Evolutionary conservation across 2,888 invertebrate genomes (phyloP), one percentile per base, ranked within the genome.

Genomic region (Phyllotreta striolata): DNA sequence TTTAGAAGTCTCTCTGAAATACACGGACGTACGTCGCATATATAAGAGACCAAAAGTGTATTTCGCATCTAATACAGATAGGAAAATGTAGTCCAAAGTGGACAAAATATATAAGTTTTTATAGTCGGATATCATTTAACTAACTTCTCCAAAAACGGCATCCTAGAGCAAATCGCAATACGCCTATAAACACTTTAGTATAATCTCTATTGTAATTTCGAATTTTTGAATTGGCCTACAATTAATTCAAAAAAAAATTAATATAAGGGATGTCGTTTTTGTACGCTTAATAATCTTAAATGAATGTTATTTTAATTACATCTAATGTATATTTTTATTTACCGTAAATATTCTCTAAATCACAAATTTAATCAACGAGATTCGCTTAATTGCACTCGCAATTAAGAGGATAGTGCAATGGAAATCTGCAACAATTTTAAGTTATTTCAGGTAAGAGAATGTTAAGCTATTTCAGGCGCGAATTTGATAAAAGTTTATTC

Each of bases 41-140:
- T 67, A 64, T 58, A 46, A 24, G 57, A 64, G 64, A 66, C 62
- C 62, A 66, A 69, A 54, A 63, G 74, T 76, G 73, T 74, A 74
- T 73, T 75, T 72, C 70, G 71, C 69, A 74, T 77, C 76, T 77
- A 24, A 76, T 75, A 78, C 77, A 75, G 77, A 76, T 78, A 79
- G 79, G 79, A 78, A 77, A 76, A 77, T 77, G 82, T 82, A 82
- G 82, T 82, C 82, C 81, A 82, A 82, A 82, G 68, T 82, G 81
- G 82, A 82, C 82, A 72, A 60, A 63, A 49, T 61, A 52, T 56
- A 55, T 70, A 64, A 66, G 57, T 65, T 64, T 66, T 68, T 58
- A 63, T 65, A 64, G 66, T 49, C 62, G 52, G 55, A 62, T 64
- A 47, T 64, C 34, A 46, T 64, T 64, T 59, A 46, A 35, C 49